Conservation (phyloP, 2,113 vertebrate species). For the Semnornis frantzii region DNA sequence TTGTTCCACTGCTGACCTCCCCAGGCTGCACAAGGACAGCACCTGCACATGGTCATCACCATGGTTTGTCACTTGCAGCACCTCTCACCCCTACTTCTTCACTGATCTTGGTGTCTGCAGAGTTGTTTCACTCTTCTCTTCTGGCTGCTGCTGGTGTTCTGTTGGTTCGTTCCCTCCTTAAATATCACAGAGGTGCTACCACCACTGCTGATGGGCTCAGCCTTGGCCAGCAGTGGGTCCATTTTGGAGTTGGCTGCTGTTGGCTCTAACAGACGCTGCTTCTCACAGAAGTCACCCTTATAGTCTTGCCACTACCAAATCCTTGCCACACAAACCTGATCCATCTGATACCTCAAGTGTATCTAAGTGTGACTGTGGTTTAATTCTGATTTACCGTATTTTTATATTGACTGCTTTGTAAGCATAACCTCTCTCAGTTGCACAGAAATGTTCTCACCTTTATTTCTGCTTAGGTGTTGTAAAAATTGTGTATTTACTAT, state of each 20-base stretch:
- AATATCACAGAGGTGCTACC: not conserved
- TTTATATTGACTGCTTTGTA: not conserved
- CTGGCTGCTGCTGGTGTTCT: not conserved
- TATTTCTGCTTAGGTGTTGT: not conserved
- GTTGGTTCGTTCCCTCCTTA: not conserved
- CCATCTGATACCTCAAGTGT: not conserved
- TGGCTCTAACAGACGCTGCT: too few relatives aligned
- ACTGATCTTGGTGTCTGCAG: not conserved
- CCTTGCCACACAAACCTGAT: not conserved
- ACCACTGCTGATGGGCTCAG: not conserved
- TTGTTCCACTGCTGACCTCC: rapidly evolving
- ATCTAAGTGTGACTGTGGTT: not conserved
- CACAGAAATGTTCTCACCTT: not conserved
- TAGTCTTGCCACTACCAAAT: too few relatives aligned
- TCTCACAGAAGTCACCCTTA: too few relatives aligned
- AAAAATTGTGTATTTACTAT: not conserved
- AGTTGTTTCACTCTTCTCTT: not conserved
- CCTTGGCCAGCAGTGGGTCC: too few relatives aligned
- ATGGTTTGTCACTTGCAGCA: not conserved
- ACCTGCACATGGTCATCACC: not conserved
- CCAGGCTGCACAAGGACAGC: rapidly evolving
- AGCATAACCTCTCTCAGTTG: not conserved
- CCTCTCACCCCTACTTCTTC: not conserved
- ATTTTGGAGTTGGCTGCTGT: too few relatives aligned
- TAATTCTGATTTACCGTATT: not conserved